These are phyloP conservation scores for Ditylenchus dipsaci DNA, from an alignment of 1,140 invertebrate genomes.

Conservation along the genomic window DNA sequence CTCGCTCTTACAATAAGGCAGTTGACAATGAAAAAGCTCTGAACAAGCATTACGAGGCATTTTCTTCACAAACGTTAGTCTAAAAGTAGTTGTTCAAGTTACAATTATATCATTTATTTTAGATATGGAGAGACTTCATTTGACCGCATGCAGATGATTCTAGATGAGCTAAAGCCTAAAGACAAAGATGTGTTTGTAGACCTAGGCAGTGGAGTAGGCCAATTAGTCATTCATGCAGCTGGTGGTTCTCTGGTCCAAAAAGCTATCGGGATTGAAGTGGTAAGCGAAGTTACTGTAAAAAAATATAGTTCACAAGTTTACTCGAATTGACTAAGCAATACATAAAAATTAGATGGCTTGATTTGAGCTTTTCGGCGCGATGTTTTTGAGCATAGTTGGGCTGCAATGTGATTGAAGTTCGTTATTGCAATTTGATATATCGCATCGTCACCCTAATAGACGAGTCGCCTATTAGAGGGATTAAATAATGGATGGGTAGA, in stretches of 20 bases:
- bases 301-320: no score
- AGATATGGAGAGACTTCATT: slow-evolving; percentile 47
- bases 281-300: slow-evolving; percentile 4
- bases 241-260: slow-evolving; percentile 47
- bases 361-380: no score
- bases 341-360: no score
- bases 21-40: slow-evolving; percentile 45
- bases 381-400: no score
- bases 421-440: no score
- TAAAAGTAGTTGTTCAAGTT: background rate
- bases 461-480: no score
- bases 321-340: no score
- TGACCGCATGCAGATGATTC: slow-evolving; percentile 47
- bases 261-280: slow-evolving; percentile 52
- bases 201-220: slow-evolving; percentile 51
- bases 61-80: slow-evolving; percentile 52
- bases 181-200: slow-evolving; percentile 53
- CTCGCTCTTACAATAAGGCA: slow-evolving; percentile 42
- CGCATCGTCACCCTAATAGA: no score
- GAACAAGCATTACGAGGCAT: slow-evolving; percentile 57
- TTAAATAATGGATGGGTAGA: no score
- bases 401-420: no score
- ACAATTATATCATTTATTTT: background rate
- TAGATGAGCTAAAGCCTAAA: slow-evolving; percentile 44
- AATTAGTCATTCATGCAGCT: slow-evolving; percentile 51